Evolutionary conservation across 1,140 invertebrate genomes (phyloP).

Genomic region (Drosophila repleta): DNA sequence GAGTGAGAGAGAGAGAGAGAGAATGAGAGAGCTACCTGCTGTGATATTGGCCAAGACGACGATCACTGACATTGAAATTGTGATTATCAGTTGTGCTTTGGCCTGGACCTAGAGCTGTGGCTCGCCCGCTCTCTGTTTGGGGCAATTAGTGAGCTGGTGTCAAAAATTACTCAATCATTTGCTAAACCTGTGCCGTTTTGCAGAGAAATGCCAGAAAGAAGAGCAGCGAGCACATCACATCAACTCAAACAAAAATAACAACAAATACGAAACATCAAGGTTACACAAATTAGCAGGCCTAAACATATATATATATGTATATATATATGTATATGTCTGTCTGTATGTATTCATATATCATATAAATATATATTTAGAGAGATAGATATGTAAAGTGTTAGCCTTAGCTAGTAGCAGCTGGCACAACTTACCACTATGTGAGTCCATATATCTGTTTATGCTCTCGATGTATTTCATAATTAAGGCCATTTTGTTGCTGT

Average conservation of each 20-base stretch:
- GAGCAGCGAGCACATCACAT: constrained; percentile 19
- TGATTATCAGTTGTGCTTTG: constrained; percentile 16
- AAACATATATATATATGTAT: constrained; percentile 3
- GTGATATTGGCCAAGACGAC: background rate
- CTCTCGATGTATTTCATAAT: constrained; percentile 87
- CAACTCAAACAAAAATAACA: constrained; percentile 31
- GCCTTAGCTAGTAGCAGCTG: background rate
- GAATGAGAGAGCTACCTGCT: background rate
- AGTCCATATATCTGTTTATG: constrained; percentile 87
- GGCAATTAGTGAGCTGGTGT: constrained; percentile 70
- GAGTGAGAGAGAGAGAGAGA: background rate
- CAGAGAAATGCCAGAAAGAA: constrained; percentile 58
- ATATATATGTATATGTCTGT: background rate
- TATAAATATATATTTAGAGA: constrained; percentile 20
- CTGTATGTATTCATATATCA: background rate
- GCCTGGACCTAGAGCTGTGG: background rate
- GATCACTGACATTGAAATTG: constrained; percentile 37
- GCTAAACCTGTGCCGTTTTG: constrained; percentile 55
- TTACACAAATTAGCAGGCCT: constrained; percentile 67
- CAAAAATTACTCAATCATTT: constrained; percentile 72
- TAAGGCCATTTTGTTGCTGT: constrained; percentile 86
- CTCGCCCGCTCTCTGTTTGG: background rate
- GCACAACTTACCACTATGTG: constrained; percentile 86
- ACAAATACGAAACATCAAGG: constrained; percentile 57
- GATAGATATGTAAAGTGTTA: constrained; percentile 6